Percentiles rank a stretch among this genome's conserved stretches.
Conservation (phyloP, 2,113 vertebrate genomes). For the Brienomyrus longianalis region DNA sequence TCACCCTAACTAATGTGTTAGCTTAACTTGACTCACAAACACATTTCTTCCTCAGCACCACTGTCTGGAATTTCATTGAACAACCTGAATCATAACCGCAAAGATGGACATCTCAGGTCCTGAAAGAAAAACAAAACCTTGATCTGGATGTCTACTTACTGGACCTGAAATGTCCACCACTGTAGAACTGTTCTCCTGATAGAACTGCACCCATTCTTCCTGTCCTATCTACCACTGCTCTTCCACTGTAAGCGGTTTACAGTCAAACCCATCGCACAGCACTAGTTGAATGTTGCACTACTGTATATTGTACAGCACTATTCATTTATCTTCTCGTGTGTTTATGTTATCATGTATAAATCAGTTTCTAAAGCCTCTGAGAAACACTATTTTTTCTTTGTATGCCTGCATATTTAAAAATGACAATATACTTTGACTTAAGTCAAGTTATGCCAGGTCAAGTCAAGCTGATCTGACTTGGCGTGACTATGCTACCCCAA, state of each 20-base stretch:
- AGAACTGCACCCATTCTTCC: not conserved
- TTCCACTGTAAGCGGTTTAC: not conserved
- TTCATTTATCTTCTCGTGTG: not conserved
- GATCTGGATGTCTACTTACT: not conserved
- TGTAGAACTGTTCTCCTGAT: not conserved
- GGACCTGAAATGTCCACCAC: not conserved
- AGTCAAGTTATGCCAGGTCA: not conserved
- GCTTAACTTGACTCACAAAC: not conserved
- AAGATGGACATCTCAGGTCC: not conserved
- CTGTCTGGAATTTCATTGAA: not conserved
- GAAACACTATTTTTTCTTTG: not conserved
- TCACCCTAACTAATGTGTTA: not conserved
- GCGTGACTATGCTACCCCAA: not conserved
- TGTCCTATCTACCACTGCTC: not conserved
- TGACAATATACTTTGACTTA: not conserved
- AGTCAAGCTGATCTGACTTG: not conserved
- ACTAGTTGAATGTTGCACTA: not conserved
- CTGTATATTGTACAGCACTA: not conserved
- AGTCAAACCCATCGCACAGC: not conserved
- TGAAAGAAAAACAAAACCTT: not conserved
- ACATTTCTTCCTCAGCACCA: not conserved
- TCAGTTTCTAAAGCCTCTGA: not conserved
- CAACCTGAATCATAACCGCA: not conserved
- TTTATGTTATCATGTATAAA: not conserved
- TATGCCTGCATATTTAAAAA: not conserved